These are phyloP conservation scores for Pseudomyrmex sp. DNA, from an alignment of 1,140 invertebrate species.

Conservation along the genomic window DNA sequence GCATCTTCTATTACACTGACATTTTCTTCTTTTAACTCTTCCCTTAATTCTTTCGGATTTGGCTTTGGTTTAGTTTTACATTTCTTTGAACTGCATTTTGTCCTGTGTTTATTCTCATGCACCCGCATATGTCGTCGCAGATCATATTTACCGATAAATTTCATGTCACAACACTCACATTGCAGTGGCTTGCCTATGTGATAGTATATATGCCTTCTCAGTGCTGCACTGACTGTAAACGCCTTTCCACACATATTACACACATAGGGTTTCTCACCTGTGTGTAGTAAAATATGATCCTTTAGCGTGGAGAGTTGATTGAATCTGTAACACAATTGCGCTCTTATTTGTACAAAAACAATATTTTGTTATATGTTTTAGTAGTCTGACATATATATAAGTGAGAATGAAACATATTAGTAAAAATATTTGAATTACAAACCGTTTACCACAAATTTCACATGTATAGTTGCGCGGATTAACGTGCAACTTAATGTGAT, in stretches of 20 bases:
- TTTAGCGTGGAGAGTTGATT: constrained; percentile 81
- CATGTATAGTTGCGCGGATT: constrained; percentile 85
- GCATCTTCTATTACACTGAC: constrained; percentile 54
- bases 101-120: constrained; percentile 75
- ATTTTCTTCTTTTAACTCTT: constrained; percentile 1
- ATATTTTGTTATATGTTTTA: background rate
- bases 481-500: constrained; percentile 87
- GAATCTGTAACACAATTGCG: constrained; percentile 63
- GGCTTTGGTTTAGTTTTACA: constrained; percentile 34
- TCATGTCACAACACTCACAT: constrained; percentile 82
- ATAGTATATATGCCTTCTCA: constrained; percentile 82
- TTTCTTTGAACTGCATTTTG: constrained; percentile 60
- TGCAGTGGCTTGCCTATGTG: constrained; percentile 84
- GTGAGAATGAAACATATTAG: background rate
- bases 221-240: constrained; percentile 82
- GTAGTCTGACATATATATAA: too few species aligned
- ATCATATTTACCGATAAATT: constrained; percentile 83
- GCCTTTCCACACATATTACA: constrained; percentile 84
- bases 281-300: constrained; percentile 84
- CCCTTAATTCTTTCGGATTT: constrained; percentile 44
- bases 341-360: background rate
- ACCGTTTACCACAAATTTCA: constrained; percentile 85
- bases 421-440: background rate
- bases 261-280: constrained; percentile 85
- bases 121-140: constrained; percentile 81